Conservation (phyloP, 2,797 vertebrate species). For the Harpagifer antarcticus region DNA sequence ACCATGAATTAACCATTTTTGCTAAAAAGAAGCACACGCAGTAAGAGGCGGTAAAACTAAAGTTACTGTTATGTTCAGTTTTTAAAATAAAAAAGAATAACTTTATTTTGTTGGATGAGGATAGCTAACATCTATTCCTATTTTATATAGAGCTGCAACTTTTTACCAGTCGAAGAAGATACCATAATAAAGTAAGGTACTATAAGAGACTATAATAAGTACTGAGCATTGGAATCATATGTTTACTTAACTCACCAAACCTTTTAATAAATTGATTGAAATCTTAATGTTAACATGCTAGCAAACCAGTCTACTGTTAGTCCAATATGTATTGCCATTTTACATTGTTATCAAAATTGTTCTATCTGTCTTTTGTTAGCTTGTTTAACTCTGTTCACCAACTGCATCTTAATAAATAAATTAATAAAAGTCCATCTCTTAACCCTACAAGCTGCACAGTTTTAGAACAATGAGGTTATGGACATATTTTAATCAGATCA, state of each 20-base stretch:
- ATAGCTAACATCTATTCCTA: neutral
- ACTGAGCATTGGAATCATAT: too few species aligned
- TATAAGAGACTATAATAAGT: too few species aligned
- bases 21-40: neutral
- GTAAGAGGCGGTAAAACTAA: conserved; percentile 14
- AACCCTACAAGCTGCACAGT: neutral
- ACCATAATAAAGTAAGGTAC: too few species aligned
- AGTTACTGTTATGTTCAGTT: neutral
- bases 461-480: neutral
- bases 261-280: too few species aligned
- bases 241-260: too few species aligned
- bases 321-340: neutral
- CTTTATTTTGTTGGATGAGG: neutral
- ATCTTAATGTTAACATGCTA: too few species aligned
- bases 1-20: conserved; percentile 35
- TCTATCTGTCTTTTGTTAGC: neutral
- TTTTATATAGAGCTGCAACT: neutral
- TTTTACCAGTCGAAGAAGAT: too few species aligned
- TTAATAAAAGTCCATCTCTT: too few species aligned
- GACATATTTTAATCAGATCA: neutral
- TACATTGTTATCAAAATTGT: neutral
- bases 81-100: conserved; percentile 4
- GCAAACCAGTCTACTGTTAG: neutral
- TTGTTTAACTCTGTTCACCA: neutral
- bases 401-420: too few species aligned